Evolutionary conservation across 1,140 invertebrate genomes (phyloP).

Genomic region (Scaptodrosophila lebanonensis): DNA sequence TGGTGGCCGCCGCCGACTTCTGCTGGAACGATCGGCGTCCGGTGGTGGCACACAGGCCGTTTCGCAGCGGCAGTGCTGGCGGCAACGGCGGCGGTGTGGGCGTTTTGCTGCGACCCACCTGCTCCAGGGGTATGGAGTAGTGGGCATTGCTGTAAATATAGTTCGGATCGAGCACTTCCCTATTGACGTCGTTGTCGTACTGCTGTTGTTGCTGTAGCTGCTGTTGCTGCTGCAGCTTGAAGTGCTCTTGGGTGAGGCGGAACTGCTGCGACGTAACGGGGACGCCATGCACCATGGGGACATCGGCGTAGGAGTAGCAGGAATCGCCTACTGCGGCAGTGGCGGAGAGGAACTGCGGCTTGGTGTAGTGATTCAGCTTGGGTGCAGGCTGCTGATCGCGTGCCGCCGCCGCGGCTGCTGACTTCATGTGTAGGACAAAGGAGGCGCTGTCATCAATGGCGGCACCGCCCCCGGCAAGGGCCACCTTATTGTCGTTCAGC

Average conservation of each 20-base stretch:
- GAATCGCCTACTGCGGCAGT: constrained; percentile 64
- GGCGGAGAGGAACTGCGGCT: constrained; percentile 64
- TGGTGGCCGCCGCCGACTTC: constrained; percentile 33
- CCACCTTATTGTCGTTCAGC: constrained; percentile 55
- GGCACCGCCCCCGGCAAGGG: constrained; percentile 26
- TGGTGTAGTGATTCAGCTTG: constrained; percentile 68
- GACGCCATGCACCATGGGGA: constrained; percentile 61
- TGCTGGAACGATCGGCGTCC: constrained; percentile 64
- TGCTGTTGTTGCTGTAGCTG: constrained; percentile 1
- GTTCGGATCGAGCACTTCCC: constrained; percentile 64
- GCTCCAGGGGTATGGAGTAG: constrained; percentile 72
- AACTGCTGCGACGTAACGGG: constrained; percentile 28
- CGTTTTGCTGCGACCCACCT: constrained; percentile 57
- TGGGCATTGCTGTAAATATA: constrained; percentile 75
- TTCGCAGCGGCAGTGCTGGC: constrained; percentile 69
- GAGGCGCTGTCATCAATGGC: constrained; percentile 59
- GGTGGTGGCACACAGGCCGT: constrained; percentile 61
- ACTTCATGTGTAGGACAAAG: constrained; percentile 71
- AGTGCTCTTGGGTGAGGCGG: constrained; percentile 62
- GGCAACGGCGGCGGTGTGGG: constrained; percentile 71
- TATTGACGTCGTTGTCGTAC: constrained; percentile 41
- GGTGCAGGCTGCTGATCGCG: constrained; percentile 19
- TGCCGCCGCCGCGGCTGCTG: constrained; percentile 24
- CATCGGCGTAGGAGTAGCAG: constrained; percentile 71
- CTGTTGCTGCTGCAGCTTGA: constrained; percentile 48